phyloP scores from a whole-genome alignment of 2,113 vertebrate genomes.

The Andinoacara biseriatus region DNA sequence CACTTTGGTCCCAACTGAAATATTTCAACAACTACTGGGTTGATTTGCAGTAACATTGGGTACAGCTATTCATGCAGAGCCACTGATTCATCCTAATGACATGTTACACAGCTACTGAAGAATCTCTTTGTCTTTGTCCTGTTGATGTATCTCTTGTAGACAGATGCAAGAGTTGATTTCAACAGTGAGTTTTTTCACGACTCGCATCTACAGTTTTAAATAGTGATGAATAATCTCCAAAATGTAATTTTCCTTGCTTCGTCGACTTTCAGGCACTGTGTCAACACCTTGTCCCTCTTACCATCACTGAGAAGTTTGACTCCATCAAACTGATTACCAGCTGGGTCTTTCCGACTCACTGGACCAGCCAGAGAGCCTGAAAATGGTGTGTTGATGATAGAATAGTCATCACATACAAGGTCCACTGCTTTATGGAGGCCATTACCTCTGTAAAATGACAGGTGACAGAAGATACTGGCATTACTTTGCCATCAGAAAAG shows the following conservation, averaged over 20 bases:
- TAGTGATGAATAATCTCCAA: neutral
- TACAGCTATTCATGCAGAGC: neutral
- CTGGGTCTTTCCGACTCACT: conserved; percentile 36
- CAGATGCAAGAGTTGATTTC: too few relatives aligned
- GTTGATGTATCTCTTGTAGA: neutral
- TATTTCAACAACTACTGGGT: neutral
- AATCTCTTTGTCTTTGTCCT: neutral
- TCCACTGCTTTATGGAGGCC: conserved; percentile 63
- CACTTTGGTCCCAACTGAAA: neutral
- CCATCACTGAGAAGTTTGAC: conserved; percentile 69
- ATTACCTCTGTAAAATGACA: conserved; percentile 44
- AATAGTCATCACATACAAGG: conserved; percentile 72
- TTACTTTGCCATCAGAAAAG: neutral
- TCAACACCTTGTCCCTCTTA: conserved; percentile 21
- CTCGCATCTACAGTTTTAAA: neutral
- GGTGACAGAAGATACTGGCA: neutral
- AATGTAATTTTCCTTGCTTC: neutral
- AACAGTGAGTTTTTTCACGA: neutral
- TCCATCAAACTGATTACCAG: conserved; percentile 63
- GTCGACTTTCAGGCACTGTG: neutral
- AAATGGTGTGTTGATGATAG: conserved; percentile 67
- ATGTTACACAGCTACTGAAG: neutral
- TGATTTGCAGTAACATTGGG: neutral
- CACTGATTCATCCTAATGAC: neutral
- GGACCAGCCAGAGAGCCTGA: conserved; percentile 61